Percentiles rank a stretch among this genome's conserved stretches.
Conservation (phyloP, 2,113 vertebrate genomes). For the Nyctibius bracteatus region DNA sequence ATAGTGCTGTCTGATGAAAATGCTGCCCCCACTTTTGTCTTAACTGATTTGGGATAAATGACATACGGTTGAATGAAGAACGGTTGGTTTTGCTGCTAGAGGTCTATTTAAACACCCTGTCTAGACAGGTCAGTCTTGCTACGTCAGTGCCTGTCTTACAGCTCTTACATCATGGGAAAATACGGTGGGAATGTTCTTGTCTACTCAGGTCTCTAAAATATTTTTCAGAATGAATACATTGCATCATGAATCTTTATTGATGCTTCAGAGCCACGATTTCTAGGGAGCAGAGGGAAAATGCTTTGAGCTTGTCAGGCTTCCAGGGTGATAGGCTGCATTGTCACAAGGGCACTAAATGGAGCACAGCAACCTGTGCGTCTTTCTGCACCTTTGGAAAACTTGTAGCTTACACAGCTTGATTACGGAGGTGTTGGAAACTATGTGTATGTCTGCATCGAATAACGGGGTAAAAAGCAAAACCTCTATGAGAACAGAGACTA, state of each 20-base stretch:
- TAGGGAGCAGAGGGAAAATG: not conserved
- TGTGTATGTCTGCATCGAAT: rapidly evolving
- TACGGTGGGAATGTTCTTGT: not conserved
- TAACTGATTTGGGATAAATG: not conserved
- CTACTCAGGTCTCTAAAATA: not conserved
- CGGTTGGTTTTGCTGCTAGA: not conserved
- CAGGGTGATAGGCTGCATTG: not conserved
- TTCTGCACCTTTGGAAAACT: not conserved
- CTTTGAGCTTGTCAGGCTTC: not conserved
- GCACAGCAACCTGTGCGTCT: not conserved
- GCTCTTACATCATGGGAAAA: not conserved
- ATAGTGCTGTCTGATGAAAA: not conserved
- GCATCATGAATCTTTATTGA: not conserved
- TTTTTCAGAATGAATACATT: not conserved
- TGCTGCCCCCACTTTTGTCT: not conserved
- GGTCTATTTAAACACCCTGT: not conserved
- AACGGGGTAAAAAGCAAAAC: not conserved
- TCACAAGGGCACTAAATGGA: not conserved
- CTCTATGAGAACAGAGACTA: not conserved
- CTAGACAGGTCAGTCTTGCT: not conserved
- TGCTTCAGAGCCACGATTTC: not conserved
- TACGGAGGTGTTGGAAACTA: not conserved
- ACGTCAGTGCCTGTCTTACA: not conserved
- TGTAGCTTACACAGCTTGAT: not conserved
- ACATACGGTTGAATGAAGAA: not conserved